Percentiles rank a stretch among this genome's conserved stretches.
These are phyloP conservation scores for Crotalus viridis DNA, from an alignment of 2,113 vertebrate species.

Conservation along the genomic window DNA sequence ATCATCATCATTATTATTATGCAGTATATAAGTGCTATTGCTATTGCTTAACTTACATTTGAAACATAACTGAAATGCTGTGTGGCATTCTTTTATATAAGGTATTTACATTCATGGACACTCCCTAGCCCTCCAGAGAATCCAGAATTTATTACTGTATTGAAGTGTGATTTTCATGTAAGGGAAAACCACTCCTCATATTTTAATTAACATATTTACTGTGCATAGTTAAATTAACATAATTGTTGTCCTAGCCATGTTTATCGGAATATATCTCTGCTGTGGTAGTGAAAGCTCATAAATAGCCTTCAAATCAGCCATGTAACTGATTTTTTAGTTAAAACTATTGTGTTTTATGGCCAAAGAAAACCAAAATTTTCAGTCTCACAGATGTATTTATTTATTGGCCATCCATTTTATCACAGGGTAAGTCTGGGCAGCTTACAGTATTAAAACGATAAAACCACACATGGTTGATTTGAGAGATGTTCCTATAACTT, in stretches of 20 bases:
- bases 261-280: background rate
- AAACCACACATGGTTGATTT: constrained; percentile 9
- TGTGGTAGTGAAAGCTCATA: background rate
- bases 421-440: background rate
- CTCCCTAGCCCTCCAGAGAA: background rate
- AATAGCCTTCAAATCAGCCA: background rate
- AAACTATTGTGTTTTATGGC: background rate
- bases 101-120: background rate
- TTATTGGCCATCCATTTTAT: background rate
- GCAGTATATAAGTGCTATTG: too few relatives aligned
- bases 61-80: background rate
- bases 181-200: background rate
- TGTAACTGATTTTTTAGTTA: background rate
- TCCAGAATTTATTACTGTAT: background rate
- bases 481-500: background rate
- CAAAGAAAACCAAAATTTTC: background rate
- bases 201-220: background rate
- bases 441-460: background rate
- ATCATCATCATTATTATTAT: too few relatives aligned
- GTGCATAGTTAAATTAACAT: background rate
- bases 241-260: background rate
- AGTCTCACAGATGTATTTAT: background rate
- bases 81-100: background rate
- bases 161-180: background rate
- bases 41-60: background rate